Evolutionary conservation across 2,797 vertebrate species (phyloP), one percentile per base, ranked within the genome.

Genomic region (Brachymystax lenok): DNA sequence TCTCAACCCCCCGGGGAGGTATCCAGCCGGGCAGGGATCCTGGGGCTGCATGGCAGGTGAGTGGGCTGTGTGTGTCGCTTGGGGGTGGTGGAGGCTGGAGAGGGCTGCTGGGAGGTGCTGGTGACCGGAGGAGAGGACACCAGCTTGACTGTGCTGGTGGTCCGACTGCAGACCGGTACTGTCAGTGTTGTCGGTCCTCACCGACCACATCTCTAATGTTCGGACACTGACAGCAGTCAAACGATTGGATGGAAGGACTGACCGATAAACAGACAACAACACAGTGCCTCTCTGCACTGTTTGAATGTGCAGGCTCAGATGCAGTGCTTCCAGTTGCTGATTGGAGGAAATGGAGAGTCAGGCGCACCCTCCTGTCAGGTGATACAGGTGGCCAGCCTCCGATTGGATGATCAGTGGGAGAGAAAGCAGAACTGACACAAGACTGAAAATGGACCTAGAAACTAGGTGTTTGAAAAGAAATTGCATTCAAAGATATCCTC

Each of bases 71-170:
- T 98, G 0, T 94, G 92, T 73, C 92, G 86, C 13, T 84, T 97
- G n/a, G 97, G 97, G 1, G 85, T 80, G 0, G n/a, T 97, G 69
- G 70, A 0, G 0, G 1, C 68, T n/a, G 10, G 74, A 1, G 28
- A 82, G 46, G 85, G 67, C 51, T 1, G 67, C 0, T 80, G 89
- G 81, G 95, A 97, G 1, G 66, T 98, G 7, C 84, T 97, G 2
- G 87, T 95, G 71, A 98, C 96, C 0, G 94, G 97, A 66, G 98
- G 98, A 0, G 98, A 99, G 88, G 98, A 99, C 91, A 98, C 96
- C 0, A 96, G 93, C 0, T 72, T 96, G 59, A 94, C 91, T 0
- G 79, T 99, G 59, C 83, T 98, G 24, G 93, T 91, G 0, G 56
- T 98, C 1, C 87, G 90, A 4, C 91, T 93, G 0, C 5, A 3